A percentile compares a stretch with the other conserved stretches of the same genome.
phyloP scores from a whole-genome alignment of 2,113 vertebrate species.

The Holacanthus passer region DNA sequence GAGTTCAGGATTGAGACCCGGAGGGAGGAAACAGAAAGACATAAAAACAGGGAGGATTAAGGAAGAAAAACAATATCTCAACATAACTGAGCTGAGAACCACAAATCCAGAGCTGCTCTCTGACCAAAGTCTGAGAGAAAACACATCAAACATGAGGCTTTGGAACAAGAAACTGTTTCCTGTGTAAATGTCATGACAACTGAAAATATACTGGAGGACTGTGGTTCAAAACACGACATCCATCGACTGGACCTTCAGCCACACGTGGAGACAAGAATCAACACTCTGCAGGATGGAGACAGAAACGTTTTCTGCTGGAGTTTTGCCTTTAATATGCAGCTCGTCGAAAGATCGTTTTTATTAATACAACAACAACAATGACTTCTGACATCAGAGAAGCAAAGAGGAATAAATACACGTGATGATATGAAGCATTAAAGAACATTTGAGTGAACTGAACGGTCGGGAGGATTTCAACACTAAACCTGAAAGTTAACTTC shows the following conservation, averaged over 20 bases:
- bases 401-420: background rate
- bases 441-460: background rate
- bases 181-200: too few relatives aligned
- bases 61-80: slow-evolving; percentile 25
- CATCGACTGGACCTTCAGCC: background rate
- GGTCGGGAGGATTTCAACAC: background rate
- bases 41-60: slow-evolving; percentile 13
- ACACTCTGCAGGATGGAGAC: too few relatives aligned
- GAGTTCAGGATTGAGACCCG: background rate
- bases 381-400: background rate
- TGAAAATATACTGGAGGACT: too few relatives aligned
- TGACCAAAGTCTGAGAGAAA: background rate
- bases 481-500: background rate
- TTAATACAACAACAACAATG: background rate
- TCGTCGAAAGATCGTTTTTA: background rate
- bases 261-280: background rate
- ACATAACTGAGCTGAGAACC: background rate
- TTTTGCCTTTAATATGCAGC: background rate
- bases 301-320: too few relatives aligned
- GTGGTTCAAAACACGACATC: too few relatives aligned
- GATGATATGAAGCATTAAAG: background rate
- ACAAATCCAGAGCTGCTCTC: background rate
- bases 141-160: background rate
- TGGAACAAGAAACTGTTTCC: too few relatives aligned
- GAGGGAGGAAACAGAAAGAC: background rate